Conservation (phyloP, 1,140 invertebrate genomes). For the Cydia pomonella region DNA sequence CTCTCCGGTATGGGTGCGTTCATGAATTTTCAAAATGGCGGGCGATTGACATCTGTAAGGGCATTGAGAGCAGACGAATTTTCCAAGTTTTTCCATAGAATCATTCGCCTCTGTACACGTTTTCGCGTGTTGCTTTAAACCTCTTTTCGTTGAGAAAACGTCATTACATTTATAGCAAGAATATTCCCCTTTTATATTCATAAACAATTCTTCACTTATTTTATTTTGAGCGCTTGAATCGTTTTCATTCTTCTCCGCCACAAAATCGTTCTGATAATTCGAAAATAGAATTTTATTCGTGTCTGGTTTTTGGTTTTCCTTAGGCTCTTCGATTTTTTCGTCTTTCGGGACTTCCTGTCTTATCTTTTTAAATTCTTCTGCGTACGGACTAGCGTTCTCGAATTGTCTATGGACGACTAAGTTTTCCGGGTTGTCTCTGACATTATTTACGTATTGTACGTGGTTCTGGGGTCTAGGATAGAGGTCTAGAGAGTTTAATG, state of each 20-base stretch:
- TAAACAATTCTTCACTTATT: slow-evolving; percentile 50
- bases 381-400: slow-evolving; percentile 56
- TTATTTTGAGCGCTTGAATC: slow-evolving; percentile 57
- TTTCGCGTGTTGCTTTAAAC: slow-evolving; percentile 67
- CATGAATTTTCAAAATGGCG: slow-evolving; percentile 86
- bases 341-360: slow-evolving; percentile 42
- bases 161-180: slow-evolving; percentile 68
- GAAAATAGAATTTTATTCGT: slow-evolving; percentile 64
- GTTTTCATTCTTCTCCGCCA: slow-evolving; percentile 57
- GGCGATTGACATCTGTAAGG: slow-evolving; percentile 75
- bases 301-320: slow-evolving; percentile 70
- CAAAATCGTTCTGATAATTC: slow-evolving; percentile 42
- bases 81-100: slow-evolving; percentile 58
- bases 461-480: slow-evolving; percentile 60
- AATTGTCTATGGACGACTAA: slow-evolving; percentile 66
- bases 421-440: slow-evolving; percentile 67
- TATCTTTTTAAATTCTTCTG: slow-evolving; percentile 57
- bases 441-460: slow-evolving; percentile 47
- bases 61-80: slow-evolving; percentile 72
- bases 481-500: slow-evolving; percentile 61
- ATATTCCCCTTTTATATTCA: slow-evolving; percentile 71
- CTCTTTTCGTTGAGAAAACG: slow-evolving; percentile 64
- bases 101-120: slow-evolving; percentile 50
- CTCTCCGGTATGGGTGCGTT: slow-evolving; percentile 82
- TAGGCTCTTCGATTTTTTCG: slow-evolving; percentile 59